Base-by-base conservation (phyloP, 2,113 vertebrate species). In the Lipophrys pholis region DNA sequence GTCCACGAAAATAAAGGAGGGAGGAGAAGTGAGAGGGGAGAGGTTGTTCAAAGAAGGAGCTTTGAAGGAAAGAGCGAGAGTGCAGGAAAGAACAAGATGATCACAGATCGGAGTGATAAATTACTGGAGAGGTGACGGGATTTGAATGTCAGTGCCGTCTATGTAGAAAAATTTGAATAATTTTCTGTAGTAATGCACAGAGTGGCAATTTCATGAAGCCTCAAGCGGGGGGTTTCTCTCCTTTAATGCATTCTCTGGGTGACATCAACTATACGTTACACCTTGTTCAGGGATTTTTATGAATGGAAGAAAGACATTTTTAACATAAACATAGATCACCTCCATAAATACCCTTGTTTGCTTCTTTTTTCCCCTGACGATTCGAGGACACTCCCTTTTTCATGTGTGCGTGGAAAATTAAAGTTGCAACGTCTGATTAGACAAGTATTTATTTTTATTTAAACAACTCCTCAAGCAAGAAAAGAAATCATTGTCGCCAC, bases 1-100 rank as follows among this genome's bases (percentile, higher is more conserved):
- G 65, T 79, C 56, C 73, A 64, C 53, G 77, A 81, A 65, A 59
- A 74, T 67, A 54, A 70, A 73, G 73, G 21, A 58, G 63, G 77
- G 66, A 57, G 75, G 69, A 40, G 62, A 70, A 76, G 36, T 30
- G 39, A 69, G 55, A 63, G 50, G 56, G 53, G 50, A 45, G 16
- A 8, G 10, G 42, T 7, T 40, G 43, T n/a, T 35, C 58, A 53
- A 49, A 46, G 50, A 46, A 73, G 48, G 45, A 71, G 43, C 36
- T 16, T 16, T 67, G 54, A 42, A 41, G 62, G 6, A 46, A 46
- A n/a, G 45, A 52, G 15, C 11, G 40, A 36, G 35, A 58, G 39
- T 57, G 11, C 38, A 35, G 10, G 30, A 21, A 45, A 45, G 11
- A 74, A 50, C 0, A 35, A 17, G n/a, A 5, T 16, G 14, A 67